Percentiles rank a stretch among this genome's conserved stretches.
These are phyloP conservation scores for Strigamia transsilvanica DNA, from an alignment of 2,888 invertebrate species.

Conservation along the genomic window DNA sequence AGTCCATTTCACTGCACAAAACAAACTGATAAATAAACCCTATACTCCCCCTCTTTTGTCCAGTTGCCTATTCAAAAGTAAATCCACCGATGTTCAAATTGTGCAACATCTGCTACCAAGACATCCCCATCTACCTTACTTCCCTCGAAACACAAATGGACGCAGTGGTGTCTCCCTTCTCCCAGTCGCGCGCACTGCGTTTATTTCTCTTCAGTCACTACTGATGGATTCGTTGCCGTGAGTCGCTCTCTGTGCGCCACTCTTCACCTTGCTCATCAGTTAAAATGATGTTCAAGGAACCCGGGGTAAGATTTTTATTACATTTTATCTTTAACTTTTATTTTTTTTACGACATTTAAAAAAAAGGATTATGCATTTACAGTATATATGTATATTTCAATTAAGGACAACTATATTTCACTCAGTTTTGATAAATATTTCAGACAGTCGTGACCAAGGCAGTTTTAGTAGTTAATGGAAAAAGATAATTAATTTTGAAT, in stretches of 20 bases:
- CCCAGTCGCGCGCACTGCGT: conserved; percentile 31
- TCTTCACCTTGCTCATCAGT: conserved; percentile 4
- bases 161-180: conserved; percentile 40
- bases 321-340: background rate
- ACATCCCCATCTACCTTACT: background rate
- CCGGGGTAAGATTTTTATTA: conserved; percentile 22
- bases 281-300: conserved; percentile 6
- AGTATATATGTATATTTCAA: background rate
- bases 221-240: conserved; percentile 37
- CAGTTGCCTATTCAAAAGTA: background rate
- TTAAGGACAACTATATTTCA: background rate
- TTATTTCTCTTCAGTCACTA: conserved; percentile 35
- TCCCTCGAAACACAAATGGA: conserved; percentile 25
- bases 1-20: background rate
- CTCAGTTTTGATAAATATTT: background rate
- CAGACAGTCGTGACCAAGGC: background rate
- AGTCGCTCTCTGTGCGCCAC: conserved; percentile 4
- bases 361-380: background rate
- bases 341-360: background rate
- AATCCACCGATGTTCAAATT: conserved; percentile 25
- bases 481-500: background rate
- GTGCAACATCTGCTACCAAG: conserved; percentile 21
- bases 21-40: conserved; percentile 34
- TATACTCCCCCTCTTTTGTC: background rate
- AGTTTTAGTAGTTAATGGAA: background rate